Percentiles rank a stretch among this genome's conserved stretches.
Evolutionary conservation across 35 echinoderm and acorn worm species (phyloP).

Genomic region (Acanthaster planci): DNA sequence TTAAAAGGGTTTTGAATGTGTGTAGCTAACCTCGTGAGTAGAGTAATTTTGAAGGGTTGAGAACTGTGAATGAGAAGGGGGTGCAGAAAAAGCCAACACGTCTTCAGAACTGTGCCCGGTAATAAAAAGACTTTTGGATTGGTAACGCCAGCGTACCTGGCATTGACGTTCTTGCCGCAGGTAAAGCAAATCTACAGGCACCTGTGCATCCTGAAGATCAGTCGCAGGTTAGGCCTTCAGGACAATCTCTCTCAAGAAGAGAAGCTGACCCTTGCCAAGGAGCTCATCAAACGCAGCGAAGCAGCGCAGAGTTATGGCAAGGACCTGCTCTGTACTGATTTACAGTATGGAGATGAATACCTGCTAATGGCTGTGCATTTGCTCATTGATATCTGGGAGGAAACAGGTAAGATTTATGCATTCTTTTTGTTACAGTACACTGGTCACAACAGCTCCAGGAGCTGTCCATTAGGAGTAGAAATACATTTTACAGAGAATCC

Average conservation of each 20-base stretch:
- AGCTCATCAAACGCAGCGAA: slow-evolving; percentile 59
- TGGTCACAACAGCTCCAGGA: too few species aligned
- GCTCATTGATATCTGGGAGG: slow-evolving; percentile 83
- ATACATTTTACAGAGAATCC: too few species aligned
- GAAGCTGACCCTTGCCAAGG: slow-evolving; percentile 55
- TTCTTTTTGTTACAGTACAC: too few species aligned
- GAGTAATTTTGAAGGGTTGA: too few species aligned
- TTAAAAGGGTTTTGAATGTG: too few species aligned
- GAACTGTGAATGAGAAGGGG: too few species aligned
- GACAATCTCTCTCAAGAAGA: slow-evolving; percentile 56
- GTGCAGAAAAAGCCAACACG: too few species aligned
- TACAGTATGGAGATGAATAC: slow-evolving; percentile 91
- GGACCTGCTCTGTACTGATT: slow-evolving; percentile 59
- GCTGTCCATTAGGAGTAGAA: too few species aligned
- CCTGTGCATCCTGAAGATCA: slow-evolving; percentile 68
- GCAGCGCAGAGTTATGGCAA: slow-evolving; percentile 59
- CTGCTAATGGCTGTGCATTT: slow-evolving; percentile 89
- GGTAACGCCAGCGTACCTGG: too few species aligned
- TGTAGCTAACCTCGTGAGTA: too few species aligned
- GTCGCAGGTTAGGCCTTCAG: slow-evolving; percentile 78
- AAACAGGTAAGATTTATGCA: slow-evolving; percentile 58
- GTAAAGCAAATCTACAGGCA: slow-evolving; percentile 86
- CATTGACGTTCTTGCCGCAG: slow-evolving; percentile 30
- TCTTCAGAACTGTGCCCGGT: too few species aligned
- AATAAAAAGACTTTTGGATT: too few species aligned